These are phyloP conservation scores for Aethina tumida DNA, from an alignment of 1,140 invertebrate genomes.

Conservation along the genomic window DNA sequence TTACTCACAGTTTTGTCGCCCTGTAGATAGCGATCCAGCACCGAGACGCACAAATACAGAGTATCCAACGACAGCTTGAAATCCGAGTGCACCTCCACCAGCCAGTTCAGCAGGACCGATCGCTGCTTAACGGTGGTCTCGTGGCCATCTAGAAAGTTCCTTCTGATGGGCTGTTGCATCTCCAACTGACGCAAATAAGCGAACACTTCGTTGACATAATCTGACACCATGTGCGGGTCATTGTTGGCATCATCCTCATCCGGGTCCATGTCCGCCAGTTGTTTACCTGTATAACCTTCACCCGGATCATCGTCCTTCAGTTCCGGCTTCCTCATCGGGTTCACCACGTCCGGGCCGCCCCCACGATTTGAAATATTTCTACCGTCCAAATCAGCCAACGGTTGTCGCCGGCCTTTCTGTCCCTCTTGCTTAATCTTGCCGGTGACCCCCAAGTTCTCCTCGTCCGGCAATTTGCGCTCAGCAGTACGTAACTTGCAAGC, in stretches of 20 bases:
- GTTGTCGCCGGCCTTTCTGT: too few species aligned
- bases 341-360: too few species aligned
- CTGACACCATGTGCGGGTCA: conserved; percentile 67
- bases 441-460: too few species aligned
- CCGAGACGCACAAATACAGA: conserved; percentile 76
- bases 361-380: too few species aligned
- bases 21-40: conserved; percentile 86
- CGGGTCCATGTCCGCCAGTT: conserved; percentile 16
- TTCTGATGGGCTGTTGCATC: conserved; percentile 48
- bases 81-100: conserved; percentile 82
- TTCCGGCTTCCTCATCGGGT: too few species aligned
- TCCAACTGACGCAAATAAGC: conserved; percentile 65
- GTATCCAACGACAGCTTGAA: conserved; percentile 86
- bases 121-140: conserved; percentile 74
- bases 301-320: too few species aligned
- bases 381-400: too few species aligned
- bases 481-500: too few species aligned
- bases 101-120: conserved; percentile 81
- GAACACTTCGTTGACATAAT: conserved; percentile 82
- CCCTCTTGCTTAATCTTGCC: too few species aligned
- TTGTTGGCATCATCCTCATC: conserved; percentile 64
- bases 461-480: too few species aligned
- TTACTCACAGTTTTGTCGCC: conserved; percentile 41
- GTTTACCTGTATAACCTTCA: too few species aligned
- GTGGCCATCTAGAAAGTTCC: conserved; percentile 54